A percentile compares a stretch with the other conserved stretches of the same genome.
These are phyloP conservation scores for Pholis gunnellus DNA, from an alignment of 2,113 vertebrate genomes.

Conservation along the genomic window DNA sequence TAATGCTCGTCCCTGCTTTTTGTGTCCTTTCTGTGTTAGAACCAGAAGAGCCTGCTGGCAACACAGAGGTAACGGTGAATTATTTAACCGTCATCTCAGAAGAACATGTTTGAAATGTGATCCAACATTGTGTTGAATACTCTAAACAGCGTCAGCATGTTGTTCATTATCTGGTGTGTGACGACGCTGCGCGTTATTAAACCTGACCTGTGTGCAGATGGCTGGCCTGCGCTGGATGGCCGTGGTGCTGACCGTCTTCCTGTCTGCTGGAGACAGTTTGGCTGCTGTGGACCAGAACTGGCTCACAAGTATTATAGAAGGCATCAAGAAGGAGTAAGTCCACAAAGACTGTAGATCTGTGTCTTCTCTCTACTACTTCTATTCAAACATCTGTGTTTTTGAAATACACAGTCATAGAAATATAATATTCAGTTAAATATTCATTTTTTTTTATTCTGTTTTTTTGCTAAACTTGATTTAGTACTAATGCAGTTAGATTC, in stretches of 20 bases:
- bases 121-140: not conserved
- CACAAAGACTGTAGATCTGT: not conserved
- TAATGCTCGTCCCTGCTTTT: not conserved
- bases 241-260: not conserved
- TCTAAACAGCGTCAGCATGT: no score
- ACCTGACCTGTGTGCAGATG: conserved; percentile 26
- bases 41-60: not conserved
- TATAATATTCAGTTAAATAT: not conserved
- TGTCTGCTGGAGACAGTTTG: not conserved
- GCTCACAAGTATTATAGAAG: not conserved
- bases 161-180: no score
- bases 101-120: not conserved
- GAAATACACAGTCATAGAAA: not conserved
- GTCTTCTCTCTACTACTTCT: not conserved
- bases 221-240: conserved; percentile 20
- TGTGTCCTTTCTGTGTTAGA: not conserved
- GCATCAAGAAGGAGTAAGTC: conserved; percentile 30
- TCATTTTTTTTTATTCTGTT: not conserved
- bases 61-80: not conserved
- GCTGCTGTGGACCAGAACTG: not conserved
- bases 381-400: not conserved
- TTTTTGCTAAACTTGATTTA: not conserved
- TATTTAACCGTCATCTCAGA: not conserved
- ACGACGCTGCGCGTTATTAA: not conserved
- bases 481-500: not conserved